phyloP scores from a whole-genome alignment of 64 coral and sea anemone species.

The Stylophora pistillata region DNA sequence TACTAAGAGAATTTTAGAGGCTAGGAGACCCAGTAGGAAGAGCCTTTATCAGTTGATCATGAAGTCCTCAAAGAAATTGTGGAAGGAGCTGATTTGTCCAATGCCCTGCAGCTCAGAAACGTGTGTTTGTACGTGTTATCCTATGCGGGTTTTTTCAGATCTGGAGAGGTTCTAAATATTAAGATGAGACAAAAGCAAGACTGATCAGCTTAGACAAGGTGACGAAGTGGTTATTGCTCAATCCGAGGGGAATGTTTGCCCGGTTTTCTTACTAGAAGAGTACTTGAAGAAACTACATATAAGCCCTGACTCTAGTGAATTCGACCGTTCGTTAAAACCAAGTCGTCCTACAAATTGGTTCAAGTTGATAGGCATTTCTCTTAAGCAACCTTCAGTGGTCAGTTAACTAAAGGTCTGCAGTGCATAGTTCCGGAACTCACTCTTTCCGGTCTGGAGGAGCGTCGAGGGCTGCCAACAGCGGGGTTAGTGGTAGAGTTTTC shows the following conservation, averaged over 20 bases:
- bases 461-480: conserved; percentile 11
- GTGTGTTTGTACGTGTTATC: conserved; percentile 18
- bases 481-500: neutral
- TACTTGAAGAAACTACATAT: conserved; percentile 42
- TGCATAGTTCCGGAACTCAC: conserved; percentile 6
- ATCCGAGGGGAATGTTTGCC: conserved; percentile 37
- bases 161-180: conserved; percentile 43
- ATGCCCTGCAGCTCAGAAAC: conserved; percentile 27
- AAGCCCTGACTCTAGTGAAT: conserved; percentile 52
- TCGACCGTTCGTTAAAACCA: conserved; percentile 48
- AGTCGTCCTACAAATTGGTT: conserved; percentile 34
- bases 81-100: neutral
- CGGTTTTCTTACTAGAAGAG: conserved; percentile 30
- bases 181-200: conserved; percentile 52
- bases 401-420: conserved; percentile 27
- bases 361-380: conserved; percentile 14
- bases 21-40: conserved; percentile 27
- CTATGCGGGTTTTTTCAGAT: conserved; percentile 37
- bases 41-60: conserved; percentile 25
- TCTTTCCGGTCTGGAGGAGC: conserved; percentile 29
- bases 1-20: conserved; percentile 30
- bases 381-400: conserved; percentile 22
- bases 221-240: conserved; percentile 54
- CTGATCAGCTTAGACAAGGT: conserved; percentile 39
- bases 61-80: conserved; percentile 19